phyloP scores from a whole-genome alignment of 2,888 invertebrate species.

The Glaucopsyche alexis region DNA sequence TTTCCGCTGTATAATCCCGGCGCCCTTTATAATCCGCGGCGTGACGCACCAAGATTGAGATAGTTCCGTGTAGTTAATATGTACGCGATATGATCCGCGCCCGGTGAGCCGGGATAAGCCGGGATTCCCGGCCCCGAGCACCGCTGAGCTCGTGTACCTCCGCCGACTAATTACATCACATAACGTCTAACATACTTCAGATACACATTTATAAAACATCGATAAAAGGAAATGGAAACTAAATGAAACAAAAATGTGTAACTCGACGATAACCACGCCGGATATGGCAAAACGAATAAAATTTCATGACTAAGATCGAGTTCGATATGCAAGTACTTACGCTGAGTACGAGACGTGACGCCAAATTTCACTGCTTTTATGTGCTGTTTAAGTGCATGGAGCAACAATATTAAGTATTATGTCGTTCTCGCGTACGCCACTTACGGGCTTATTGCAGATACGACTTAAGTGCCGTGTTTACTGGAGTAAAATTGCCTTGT shows the following conservation, averaged over 20 bases:
- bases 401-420: slow-evolving; percentile 1
- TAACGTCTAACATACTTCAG: neutral
- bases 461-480: neutral
- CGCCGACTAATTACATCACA: neutral
- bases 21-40: slow-evolving; percentile 8
- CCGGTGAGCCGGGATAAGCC: slow-evolving; percentile 12
- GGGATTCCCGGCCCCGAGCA: slow-evolving; percentile 3
- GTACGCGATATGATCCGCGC: slow-evolving; percentile 6
- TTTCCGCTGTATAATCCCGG: slow-evolving; percentile 8
- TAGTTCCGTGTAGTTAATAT: slow-evolving; percentile 5
- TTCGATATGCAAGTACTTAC: slow-evolving; percentile 6
- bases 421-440: neutral
- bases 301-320: slow-evolving; percentile 3
- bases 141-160: neutral
- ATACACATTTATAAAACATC: too few species aligned
- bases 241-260: neutral
- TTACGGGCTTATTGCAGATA: neutral
- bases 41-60: slow-evolving; percentile 17
- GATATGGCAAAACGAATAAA: neutral
- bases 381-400: neutral
- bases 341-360: neutral
- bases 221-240: too few species aligned
- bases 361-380: neutral
- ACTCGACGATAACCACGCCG: neutral
- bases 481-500: neutral